A percentile compares a stretch with the other conserved stretches of the same genome.
phyloP scores from a whole-genome alignment of 2,113 vertebrate species.

The Lagenorhynchus albirostris region DNA sequence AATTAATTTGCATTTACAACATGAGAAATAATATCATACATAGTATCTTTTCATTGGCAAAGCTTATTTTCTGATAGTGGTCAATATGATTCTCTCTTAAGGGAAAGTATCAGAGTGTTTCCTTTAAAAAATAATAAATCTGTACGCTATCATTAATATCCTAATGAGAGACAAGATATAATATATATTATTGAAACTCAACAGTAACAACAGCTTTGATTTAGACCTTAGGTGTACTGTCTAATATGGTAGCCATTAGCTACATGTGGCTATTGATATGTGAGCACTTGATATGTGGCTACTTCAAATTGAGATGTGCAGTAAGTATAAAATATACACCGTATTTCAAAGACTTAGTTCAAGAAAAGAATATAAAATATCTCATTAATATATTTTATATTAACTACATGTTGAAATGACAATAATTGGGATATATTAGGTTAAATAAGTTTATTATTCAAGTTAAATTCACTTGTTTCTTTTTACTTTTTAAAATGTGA shows the following conservation, averaged over 20 bases:
- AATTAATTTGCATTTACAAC: slow-evolving; percentile 29
- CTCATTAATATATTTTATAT: background rate
- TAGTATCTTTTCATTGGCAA: background rate
- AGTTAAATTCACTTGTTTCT: slow-evolving; percentile 18
- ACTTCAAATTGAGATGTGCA: slow-evolving; percentile 4
- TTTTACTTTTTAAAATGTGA: background rate
- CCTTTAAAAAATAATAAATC: slow-evolving; percentile 18
- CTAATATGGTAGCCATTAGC: background rate
- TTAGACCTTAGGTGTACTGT: background rate
- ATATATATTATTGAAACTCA: slow-evolving; percentile 32
- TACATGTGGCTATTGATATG: background rate
- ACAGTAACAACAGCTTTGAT: background rate
- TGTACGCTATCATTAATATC: background rate
- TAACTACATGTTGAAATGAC: background rate
- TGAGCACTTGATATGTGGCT: background rate
- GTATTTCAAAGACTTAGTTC: slow-evolving; percentile 2
- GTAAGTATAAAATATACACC: background rate
- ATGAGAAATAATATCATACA: background rate
- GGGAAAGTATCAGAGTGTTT: background rate
- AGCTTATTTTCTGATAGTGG: background rate
- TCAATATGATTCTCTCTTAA: background rate
- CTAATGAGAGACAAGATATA: background rate
- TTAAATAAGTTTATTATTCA: background rate
- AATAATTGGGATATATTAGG: background rate
- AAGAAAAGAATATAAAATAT: background rate